Base-by-base conservation (phyloP, 2,113 vertebrate species). In the Hipposideros armiger region DNA sequence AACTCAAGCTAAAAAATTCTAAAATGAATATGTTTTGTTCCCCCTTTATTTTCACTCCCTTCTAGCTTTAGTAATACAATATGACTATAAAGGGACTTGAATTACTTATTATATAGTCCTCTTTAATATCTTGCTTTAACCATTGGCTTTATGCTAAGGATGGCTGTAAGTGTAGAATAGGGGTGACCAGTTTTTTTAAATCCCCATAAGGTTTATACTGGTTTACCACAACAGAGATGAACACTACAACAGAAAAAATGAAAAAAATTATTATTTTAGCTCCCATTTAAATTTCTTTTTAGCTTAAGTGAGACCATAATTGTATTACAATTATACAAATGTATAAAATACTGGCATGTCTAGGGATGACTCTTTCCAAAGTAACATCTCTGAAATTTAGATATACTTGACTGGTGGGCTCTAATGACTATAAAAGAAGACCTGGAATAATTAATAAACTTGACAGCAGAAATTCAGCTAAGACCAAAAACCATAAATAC, bases 371-470 rank as follows among this genome's bases (percentile, higher is more conserved):
- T 87, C 62, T 89, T 69, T 84, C 28, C 72, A 87, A 87, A 85
- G 54, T 47, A 76, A 91, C 52, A 84, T 50, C n/a, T 60, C 76
- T 76, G 85, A 47, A 28, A 74, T 82, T 52, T 76, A 83, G 8
- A 90, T 54, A 58, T 7, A 77, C 40, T 84, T 76, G 36, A 81
- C 8, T 47, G 5, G 4, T n/a, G 36, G 76, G 30, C 20, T 85
- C 0, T 72, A 50, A 70, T 66, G 52, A 56, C 60, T 70, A 30
- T 64, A 70, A 81, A 69, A 94, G 40, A 83, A 92, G 47, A 80
- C 67, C n/a, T 50, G 32, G 50, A 66, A 54, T 84, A 66, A 87
- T 74, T 95, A 93, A 87, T 93, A 93, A 91, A 76, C 40, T 62
- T 67, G n/a, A 85, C 47, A 72, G 42, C 40, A 92, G 77, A 85